Evolutionary conservation across 2,888 invertebrate species (phyloP).

Genomic region (Aleiodes alternator): DNA sequence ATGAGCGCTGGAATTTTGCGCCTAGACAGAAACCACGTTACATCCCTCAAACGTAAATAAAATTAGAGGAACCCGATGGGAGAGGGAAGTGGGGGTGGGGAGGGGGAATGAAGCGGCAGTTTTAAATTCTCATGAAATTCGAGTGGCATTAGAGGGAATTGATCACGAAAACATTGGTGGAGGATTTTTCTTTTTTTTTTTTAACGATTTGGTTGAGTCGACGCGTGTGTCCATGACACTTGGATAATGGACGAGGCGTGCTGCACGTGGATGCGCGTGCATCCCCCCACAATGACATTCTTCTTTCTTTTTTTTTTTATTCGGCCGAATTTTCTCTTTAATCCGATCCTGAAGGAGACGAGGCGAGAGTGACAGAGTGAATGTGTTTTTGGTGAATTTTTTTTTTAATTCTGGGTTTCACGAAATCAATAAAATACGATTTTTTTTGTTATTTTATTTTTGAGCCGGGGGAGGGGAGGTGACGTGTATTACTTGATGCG

Average conservation of each 20-base stretch:
- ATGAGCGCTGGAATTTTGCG: not conserved
- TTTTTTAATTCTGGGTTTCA: no score
- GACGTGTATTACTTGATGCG: no score
- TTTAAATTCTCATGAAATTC: constrained; percentile 39
- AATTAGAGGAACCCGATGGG: not conserved
- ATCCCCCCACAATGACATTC: constrained; percentile 41
- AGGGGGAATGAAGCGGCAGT: constrained; percentile 15
- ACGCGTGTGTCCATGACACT: constrained; percentile 48
- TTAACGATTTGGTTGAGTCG: not conserved
- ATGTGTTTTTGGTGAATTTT: not conserved
- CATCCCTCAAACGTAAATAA: constrained; percentile 8
- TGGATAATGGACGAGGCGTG: constrained; percentile 57
- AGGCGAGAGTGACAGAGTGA: constrained; percentile 23
- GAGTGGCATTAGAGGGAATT: constrained; percentile 39
- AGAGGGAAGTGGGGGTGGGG: constrained; percentile 6
- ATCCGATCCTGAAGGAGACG: constrained; percentile 26
- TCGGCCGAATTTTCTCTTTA: not conserved
- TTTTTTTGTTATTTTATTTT: no score
- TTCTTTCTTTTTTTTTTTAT: constrained; percentile 16
- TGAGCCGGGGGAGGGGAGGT: no score
- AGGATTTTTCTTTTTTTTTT: constrained; percentile 7
- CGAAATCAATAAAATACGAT: no score
- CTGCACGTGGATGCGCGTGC: constrained; percentile 56
- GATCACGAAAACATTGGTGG: constrained; percentile 7
- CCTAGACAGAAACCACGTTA: constrained; percentile 14